Base-by-base conservation (phyloP, 2,113 vertebrate species). In the Cyphomyrus plagiostoma region DNA sequence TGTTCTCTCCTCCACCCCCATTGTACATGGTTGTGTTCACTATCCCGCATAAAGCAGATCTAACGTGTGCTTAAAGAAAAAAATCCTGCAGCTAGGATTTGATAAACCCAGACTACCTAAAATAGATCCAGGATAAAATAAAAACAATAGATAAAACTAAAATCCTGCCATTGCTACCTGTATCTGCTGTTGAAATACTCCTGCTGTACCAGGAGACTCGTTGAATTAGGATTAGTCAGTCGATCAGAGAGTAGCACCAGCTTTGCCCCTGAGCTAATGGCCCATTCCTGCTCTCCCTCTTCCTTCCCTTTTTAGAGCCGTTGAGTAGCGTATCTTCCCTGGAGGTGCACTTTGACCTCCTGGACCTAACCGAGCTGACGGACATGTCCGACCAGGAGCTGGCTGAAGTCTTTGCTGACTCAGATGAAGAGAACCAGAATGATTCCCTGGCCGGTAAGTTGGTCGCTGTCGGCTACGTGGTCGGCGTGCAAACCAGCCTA, bases 381-480 rank as follows among this genome's bases (percentile, higher is more conserved):
- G 98, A 99, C 93, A 98, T 99, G 98, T 99, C 98, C 0, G 98
- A 99, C 94, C 98, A 99, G 93, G 98, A 99, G 93, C 96, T 98
- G 91, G 97, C 97, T 0, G 98, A 99, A 89, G 98, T 99, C 77
- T 99, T 99, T 35, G 97, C 95, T 0, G 98, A 99, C 92, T 99
- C 98, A 0, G 98, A 99, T 11, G 98, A 99, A 0, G 98, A 99
- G 92, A 98, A 96, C 88, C 94, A 96, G 48, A 96, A 95, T 2
- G 97, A 99, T 9, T 93, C 95, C 0, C 94, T 96, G 5, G 93
- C 96, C 92, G 97, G 98, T 99, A 92, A 96, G 96, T 26, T 39
- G 10, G 23, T n/a, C 26, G 3, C 0, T 0, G 19, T 48, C 26
- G 17, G 23, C 21, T 19, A n/a, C 0, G 10, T 39, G 4, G 35